Conservation (phyloP, 2,888 invertebrate species). For the Drosophila nr. perissopoda region DNA sequence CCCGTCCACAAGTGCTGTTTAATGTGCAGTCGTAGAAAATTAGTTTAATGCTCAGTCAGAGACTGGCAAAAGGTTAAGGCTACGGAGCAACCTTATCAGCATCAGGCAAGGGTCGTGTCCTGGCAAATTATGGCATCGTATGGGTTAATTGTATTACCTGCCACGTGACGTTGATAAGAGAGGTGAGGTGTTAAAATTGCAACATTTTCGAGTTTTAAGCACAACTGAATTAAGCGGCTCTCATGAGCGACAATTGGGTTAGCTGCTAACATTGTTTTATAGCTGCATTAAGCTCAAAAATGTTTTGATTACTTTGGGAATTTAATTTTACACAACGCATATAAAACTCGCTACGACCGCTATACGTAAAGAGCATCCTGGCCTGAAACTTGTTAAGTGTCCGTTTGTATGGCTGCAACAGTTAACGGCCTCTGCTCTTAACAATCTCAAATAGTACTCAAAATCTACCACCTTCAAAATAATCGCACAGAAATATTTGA, state of each 20-base stretch:
- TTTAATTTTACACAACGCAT: slow-evolving; percentile 2
- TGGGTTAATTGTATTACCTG: slow-evolving; percentile 71
- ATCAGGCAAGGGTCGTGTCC: slow-evolving; percentile 47
- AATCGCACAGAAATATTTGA: neutral
- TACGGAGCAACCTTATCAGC: slow-evolving; percentile 42
- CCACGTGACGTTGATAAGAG: slow-evolving; percentile 58
- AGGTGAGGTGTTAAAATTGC: slow-evolving; percentile 13
- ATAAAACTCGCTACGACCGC: neutral
- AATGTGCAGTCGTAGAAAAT: slow-evolving; percentile 74
- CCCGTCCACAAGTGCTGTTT: slow-evolving; percentile 57
- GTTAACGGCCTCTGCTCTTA: neutral
- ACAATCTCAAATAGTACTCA: neutral
- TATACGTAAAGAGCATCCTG: neutral
- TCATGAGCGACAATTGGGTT: slow-evolving; percentile 38
- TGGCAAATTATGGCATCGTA: slow-evolving; percentile 64
- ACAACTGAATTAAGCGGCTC: slow-evolving; percentile 28
- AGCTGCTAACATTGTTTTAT: slow-evolving; percentile 19
- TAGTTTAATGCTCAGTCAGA: slow-evolving; percentile 64
- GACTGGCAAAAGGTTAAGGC: slow-evolving; percentile 37
- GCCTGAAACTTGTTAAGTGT: neutral
- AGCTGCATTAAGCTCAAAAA: slow-evolving; percentile 14
- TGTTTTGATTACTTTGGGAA: slow-evolving; percentile 19
- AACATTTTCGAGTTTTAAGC: slow-evolving; percentile 38
- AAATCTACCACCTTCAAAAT: neutral
- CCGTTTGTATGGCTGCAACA: neutral